Base-by-base conservation (phyloP, 2,797 vertebrate species). In the Apogon hyalosoma region DNA sequence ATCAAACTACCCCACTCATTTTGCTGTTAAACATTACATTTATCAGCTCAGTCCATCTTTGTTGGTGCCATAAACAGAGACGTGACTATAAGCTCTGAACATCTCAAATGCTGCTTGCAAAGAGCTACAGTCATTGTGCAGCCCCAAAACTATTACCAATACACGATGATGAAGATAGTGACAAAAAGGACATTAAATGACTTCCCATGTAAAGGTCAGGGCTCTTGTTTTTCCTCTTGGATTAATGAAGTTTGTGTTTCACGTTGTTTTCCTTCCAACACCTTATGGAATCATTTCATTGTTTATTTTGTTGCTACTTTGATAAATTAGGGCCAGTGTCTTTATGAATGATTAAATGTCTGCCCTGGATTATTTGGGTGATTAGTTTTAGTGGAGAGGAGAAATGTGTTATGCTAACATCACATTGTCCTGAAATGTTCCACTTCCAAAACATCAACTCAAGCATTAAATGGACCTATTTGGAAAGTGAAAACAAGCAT, bases 31-130 rank as follows among this genome's bases (percentile, higher is more conserved):
- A 63, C 50, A 57, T 49, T 18, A 45, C 41, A 58, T 64, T 57
- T 42, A 72, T 64, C 63, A 52, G n/a, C 21, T 63, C 11, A 6
- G 19, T 56, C 18, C 11, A 19, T 46, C 68, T 65, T 21, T 67
- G 63, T 31, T 59, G 16, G 46, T 63, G 69, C 7, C 3, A 41
- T 38, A 57, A 82, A 66, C 67, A 71, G 56, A 70, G 46, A 65
- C 55, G 39, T 36, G 46, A 51, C 13, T n/a, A 51, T 60, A 1
- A 42, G 12, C 38, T 28, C 7, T 28, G 24, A 33, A 24, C 15
- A 49, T 53, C 31, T 47, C 41, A 39, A 50, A n/a, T 31, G 12
- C 18, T 42, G 6, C 2, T 61, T 53, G 77, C 31, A 63, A 24
- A 48, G 28, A 69, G 16, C n/a, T n/a, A 39, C 11, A 4, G 2